Percentiles rank a stretch among this genome's conserved stretches.
These are phyloP conservation scores for Synodontis membranacea DNA, from an alignment of 2,113 vertebrate species.

Conservation along the genomic window DNA sequence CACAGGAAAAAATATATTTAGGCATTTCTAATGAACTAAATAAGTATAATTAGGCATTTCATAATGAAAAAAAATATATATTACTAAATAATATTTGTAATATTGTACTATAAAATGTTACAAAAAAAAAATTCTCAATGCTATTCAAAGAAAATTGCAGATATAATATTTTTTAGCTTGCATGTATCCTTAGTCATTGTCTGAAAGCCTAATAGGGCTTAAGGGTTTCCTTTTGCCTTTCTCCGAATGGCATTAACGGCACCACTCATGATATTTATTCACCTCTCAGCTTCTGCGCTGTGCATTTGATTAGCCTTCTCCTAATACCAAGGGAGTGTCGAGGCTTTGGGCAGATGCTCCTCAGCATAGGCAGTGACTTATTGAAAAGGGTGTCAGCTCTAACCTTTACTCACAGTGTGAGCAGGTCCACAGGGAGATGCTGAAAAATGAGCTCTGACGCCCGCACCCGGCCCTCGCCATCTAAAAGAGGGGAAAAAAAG, in stretches of 20 bases:
- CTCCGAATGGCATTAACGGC: conserved; percentile 16
- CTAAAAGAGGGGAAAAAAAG: conserved; percentile 14
- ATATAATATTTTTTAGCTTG: background rate
- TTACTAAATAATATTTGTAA: too few species aligned
- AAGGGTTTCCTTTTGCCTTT: background rate
- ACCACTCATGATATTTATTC: conserved; percentile 21
- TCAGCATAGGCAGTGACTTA: conserved; percentile 50
- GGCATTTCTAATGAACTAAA: too few species aligned
- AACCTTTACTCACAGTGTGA: conserved; percentile 62
- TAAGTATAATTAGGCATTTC: too few species aligned
- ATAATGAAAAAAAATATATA: too few species aligned
- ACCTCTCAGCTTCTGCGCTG: conserved; percentile 30
- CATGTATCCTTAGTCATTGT: too few species aligned
- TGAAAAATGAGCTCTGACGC: conserved; percentile 59
- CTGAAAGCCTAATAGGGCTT: conserved; percentile 5
- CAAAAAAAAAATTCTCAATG: background rate
- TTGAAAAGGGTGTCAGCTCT: conserved; percentile 57
- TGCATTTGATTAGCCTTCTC: conserved; percentile 45
- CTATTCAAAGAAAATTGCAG: background rate
- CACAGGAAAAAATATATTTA: background rate
- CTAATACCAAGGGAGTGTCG: conserved; percentile 31
- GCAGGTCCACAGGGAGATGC: conserved; percentile 39
- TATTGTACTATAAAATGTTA: too few species aligned
- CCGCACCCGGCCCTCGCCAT: conserved; percentile 30
- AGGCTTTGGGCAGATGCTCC: conserved; percentile 45